Conservation (phyloP, 1,140 invertebrate genomes). For the Eumaeus atala region DNA sequence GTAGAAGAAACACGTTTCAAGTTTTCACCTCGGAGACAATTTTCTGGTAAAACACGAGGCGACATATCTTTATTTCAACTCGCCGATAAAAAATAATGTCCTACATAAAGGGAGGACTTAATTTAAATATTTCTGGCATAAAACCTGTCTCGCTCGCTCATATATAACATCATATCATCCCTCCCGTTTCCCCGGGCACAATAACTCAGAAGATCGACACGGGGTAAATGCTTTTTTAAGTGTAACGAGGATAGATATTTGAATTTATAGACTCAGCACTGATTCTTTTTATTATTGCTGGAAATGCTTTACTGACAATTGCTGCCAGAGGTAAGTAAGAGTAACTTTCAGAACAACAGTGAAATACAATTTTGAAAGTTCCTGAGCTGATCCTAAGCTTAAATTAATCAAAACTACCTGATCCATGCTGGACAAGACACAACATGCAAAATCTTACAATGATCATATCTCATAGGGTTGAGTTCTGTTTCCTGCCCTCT, state of each 20-base stretch:
- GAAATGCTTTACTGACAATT: too few species aligned
- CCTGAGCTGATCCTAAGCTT: too few species aligned
- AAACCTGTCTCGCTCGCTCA: slow-evolving; percentile 7
- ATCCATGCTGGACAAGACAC: too few species aligned
- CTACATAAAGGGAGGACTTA: slow-evolving; percentile 10
- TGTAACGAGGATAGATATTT: not conserved
- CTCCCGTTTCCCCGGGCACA: slow-evolving; percentile 2
- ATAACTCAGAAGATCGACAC: slow-evolving; percentile 10
- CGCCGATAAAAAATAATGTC: slow-evolving; percentile 10
- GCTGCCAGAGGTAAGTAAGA: too few species aligned
- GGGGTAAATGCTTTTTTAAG: slow-evolving; percentile 11
- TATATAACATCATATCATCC: slow-evolving; percentile 5
- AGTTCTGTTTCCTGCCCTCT: too few species aligned
- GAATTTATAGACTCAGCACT: not conserved
- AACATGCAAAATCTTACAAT: too few species aligned
- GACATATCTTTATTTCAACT: slow-evolving; percentile 11
- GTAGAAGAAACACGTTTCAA: slow-evolving; percentile 1
- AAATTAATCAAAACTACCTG: too few species aligned
- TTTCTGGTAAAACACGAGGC: slow-evolving; percentile 7
- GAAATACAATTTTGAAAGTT: too few species aligned
- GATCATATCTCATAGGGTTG: too few species aligned
- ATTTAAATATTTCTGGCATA: slow-evolving; percentile 11
- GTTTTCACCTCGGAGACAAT: slow-evolving; percentile 5
- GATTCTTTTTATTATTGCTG: too few species aligned
- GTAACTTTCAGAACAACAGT: too few species aligned